Percentiles rank a stretch among this genome's conserved stretches.
Conservation (phyloP, 1,140 invertebrate genomes). For the Druon quercuslanigerum region DNA sequence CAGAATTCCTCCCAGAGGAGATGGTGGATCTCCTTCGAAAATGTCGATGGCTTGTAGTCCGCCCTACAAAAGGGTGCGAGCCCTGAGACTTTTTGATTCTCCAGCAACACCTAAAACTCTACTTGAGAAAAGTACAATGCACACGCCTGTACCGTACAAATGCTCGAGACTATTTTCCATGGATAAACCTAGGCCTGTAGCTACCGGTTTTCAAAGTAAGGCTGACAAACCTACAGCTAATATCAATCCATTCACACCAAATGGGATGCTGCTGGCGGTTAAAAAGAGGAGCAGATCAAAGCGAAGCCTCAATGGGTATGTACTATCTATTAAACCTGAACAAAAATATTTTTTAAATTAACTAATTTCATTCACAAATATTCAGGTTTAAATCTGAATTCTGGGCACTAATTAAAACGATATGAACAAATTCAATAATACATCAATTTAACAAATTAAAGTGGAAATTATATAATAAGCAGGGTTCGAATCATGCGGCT, state of each 20-base stretch:
- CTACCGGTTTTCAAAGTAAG: conserved; percentile 68
- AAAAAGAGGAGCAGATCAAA: conserved; percentile 82
- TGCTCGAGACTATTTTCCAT: conserved; percentile 75
- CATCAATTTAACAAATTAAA: too few relatives aligned
- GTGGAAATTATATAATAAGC: too few relatives aligned
- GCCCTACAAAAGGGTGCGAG: conserved; percentile 88
- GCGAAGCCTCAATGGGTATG: conserved; percentile 73
- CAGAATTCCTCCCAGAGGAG: conserved; percentile 1
- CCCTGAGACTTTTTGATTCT: conserved; percentile 88
- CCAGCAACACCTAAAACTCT: conserved; percentile 91
- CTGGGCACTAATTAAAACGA: too few relatives aligned
- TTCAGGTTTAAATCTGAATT: too few relatives aligned
- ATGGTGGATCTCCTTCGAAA: conserved; percentile 28
- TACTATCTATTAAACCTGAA: conserved; percentile 39
- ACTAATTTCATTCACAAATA: neutral
- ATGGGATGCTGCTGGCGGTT: conserved; percentile 81
- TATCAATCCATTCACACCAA: conserved; percentile 93
- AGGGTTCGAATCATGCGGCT: too few relatives aligned
- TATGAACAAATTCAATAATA: too few relatives aligned
- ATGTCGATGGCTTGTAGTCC: conserved; percentile 77
- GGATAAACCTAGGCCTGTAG: conserved; percentile 75
- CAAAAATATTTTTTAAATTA: neutral
- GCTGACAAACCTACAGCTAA: conserved; percentile 83
- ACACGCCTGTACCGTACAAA: conserved; percentile 71
- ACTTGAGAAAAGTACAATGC: conserved; percentile 81